Evolutionary conservation across 2,113 vertebrate genomes (phyloP).

Genomic region (Microcebus lehilahytsara): DNA sequence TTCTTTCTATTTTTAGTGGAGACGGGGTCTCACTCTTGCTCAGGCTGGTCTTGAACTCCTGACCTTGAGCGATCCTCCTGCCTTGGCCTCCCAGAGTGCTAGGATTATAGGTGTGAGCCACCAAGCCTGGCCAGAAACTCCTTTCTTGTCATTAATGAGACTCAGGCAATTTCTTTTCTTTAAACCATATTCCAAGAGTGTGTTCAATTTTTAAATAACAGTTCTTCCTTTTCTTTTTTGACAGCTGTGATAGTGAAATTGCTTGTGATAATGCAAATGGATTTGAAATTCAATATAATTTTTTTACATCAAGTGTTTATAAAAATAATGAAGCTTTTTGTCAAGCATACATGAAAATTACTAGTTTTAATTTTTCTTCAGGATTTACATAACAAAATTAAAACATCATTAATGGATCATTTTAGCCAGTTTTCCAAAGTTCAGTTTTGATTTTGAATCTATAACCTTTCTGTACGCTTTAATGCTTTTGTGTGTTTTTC

Average conservation of each 20-base stretch:
- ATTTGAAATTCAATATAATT: slow-evolving; percentile 28
- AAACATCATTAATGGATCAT: not conserved
- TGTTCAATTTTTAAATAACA: slow-evolving; percentile 39
- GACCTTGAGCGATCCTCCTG: too few species aligned
- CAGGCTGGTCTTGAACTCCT: too few species aligned
- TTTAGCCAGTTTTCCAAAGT: not conserved
- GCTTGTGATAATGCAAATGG: slow-evolving; percentile 32
- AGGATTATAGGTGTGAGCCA: too few species aligned
- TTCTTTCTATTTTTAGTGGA: too few species aligned
- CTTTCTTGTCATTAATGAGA: slow-evolving; percentile 39
- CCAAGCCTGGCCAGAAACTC: not conserved
- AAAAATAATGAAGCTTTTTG: slow-evolving; percentile 5
- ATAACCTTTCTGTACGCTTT: not conserved
- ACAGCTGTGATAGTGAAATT: slow-evolving; percentile 8
- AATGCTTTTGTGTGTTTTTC: not conserved
- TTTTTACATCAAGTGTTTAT: not conserved
- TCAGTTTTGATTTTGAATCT: slow-evolving; percentile 17
- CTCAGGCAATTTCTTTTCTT: slow-evolving; percentile 45
- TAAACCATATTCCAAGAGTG: not conserved
- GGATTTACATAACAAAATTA: slow-evolving; percentile 10
- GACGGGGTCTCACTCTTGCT: too few species aligned
- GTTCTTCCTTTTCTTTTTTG: slow-evolving; percentile 13
- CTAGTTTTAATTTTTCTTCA: not conserved
- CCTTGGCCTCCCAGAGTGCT: too few species aligned
- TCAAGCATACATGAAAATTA: not conserved